Conservation (phyloP, 1,140 invertebrate species). For the Eriosoma lanigerum region DNA sequence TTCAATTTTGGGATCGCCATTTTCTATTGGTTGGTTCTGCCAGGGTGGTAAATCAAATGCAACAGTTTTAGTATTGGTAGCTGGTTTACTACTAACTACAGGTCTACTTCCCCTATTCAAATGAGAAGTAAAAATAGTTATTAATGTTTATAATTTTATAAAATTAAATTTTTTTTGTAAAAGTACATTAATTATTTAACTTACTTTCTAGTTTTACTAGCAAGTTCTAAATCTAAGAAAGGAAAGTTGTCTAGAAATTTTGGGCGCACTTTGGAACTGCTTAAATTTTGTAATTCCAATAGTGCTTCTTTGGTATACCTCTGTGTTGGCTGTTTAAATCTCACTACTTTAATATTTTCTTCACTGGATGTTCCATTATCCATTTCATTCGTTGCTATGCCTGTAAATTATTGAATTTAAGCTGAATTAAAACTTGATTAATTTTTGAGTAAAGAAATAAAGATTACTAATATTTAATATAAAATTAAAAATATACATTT, state of each 20-base stretch:
- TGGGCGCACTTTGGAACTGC: slow-evolving; percentile 43
- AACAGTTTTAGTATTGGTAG: slow-evolving; percentile 28
- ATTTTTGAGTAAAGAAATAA: neutral
- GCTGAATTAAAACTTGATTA: neutral
- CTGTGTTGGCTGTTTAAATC: slow-evolving; percentile 31
- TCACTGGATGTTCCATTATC: slow-evolving; percentile 28
- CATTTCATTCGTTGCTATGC: slow-evolving; percentile 31
- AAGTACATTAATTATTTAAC: neutral
- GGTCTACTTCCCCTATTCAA: slow-evolving; percentile 28
- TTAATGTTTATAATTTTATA: neutral
- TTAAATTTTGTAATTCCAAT: slow-evolving; percentile 42
- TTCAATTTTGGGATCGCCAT: slow-evolving; percentile 40
- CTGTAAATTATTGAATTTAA: neutral
- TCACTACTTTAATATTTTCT: slow-evolving; percentile 45
- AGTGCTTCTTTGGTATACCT: slow-evolving; percentile 43
- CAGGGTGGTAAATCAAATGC: slow-evolving; percentile 48
- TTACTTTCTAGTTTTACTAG: slow-evolving; percentile 36
- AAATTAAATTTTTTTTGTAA: neutral
- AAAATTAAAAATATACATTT: neutral
- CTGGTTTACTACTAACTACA: slow-evolving; percentile 8
- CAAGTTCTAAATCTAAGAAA: slow-evolving; percentile 39
- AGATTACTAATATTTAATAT: neutral
- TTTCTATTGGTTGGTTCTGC: slow-evolving; percentile 44
- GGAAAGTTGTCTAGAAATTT: slow-evolving; percentile 48
- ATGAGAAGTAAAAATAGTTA: neutral